Evolutionary conservation across 2,113 vertebrate genomes (phyloP).

Genomic region (Xenotilapia flavipinnis): DNA sequence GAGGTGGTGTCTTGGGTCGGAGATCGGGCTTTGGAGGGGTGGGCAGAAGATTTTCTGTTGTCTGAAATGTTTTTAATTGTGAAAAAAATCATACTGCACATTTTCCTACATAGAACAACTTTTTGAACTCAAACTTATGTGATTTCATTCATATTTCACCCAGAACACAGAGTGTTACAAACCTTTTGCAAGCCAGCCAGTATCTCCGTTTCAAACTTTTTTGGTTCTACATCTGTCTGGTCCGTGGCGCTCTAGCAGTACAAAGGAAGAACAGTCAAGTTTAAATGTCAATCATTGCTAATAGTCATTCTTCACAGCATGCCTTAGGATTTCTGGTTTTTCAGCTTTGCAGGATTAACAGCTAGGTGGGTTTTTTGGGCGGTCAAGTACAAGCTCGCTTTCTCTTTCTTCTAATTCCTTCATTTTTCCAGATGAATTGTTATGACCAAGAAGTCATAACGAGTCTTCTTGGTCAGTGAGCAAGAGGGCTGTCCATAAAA

Average conservation of each 20-base stretch:
- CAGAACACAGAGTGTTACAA: not conserved
- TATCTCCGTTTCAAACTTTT: constrained; percentile 37
- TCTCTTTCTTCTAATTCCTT: not conserved
- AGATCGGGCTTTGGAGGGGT: constrained; percentile 29
- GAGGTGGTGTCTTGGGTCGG: not conserved
- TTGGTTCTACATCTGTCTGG: constrained; percentile 24
- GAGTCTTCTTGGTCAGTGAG: not conserved
- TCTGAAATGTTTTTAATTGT: constrained; percentile 20
- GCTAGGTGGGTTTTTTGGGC: not conserved
- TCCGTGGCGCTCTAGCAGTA: constrained; percentile 14
- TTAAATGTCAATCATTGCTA: not conserved
- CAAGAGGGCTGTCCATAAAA: not conserved
- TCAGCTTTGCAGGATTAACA: accelerated
- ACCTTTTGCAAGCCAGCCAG: constrained; percentile 33
- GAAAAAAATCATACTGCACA: not conserved
- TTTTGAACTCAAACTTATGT: not conserved
- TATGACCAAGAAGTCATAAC: not conserved
- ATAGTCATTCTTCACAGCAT: not conserved
- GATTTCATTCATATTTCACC: not conserved
- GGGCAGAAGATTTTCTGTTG: constrained; percentile 35
- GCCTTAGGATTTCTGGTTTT: not conserved
- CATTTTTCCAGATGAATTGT: not conserved
- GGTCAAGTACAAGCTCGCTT: not conserved
- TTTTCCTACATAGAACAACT: not conserved
- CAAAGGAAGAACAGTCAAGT: not conserved